Conservation (phyloP, 2,113 vertebrate species). For the Cyanoramphus novaezelandiae region DNA sequence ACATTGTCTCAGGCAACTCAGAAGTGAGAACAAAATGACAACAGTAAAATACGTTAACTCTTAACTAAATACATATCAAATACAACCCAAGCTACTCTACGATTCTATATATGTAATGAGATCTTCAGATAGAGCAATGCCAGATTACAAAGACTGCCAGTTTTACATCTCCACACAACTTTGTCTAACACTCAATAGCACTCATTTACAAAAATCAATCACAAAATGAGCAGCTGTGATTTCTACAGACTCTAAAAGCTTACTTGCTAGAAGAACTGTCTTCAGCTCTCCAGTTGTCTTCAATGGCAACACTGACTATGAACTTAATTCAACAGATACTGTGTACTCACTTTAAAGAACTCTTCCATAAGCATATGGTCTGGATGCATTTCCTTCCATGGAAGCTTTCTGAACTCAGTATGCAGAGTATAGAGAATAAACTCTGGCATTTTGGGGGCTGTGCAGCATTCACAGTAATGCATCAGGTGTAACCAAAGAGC, state of each 20-base stretch:
- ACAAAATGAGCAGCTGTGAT: neutral
- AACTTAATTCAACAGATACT: neutral
- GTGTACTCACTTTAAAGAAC: constrained; percentile 87
- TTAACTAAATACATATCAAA: neutral
- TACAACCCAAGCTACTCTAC: neutral
- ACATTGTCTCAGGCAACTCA: neutral
- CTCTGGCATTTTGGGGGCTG: constrained; percentile 89
- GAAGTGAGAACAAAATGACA: neutral
- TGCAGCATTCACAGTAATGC: constrained; percentile 91
- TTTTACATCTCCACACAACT: neutral
- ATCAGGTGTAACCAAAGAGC: constrained; percentile 88
- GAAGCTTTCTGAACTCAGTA: constrained; percentile 81
- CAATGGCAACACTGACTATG: neutral
- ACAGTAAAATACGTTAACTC: neutral
- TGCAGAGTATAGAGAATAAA: constrained; percentile 93
- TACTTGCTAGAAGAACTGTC: neutral
- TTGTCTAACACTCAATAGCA: neutral
- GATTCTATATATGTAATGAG: neutral
- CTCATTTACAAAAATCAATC: neutral
- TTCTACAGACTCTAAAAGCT: neutral
- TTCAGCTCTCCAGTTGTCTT: neutral
- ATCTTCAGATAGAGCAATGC: neutral
- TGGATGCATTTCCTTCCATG: constrained; percentile 89
- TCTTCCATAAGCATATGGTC: constrained; percentile 93
- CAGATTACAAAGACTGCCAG: neutral